Percentiles rank a stretch among this genome's conserved stretches.
Evolutionary conservation across 53 echinoderm and acorn worm species (phyloP).

Genomic region (Crossaster papposus): DNA sequence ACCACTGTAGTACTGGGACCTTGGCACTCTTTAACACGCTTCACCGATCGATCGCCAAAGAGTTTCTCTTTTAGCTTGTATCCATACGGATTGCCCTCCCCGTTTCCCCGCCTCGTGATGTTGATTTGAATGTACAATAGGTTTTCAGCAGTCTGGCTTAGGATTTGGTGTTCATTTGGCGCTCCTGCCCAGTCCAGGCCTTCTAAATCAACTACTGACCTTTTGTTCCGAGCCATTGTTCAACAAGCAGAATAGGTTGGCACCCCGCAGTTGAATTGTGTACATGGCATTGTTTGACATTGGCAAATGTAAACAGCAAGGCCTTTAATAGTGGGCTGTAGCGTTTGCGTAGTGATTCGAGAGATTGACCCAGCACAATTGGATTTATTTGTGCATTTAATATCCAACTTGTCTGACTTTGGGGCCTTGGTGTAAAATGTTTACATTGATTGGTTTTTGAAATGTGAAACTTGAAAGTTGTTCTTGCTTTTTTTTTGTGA

Average conservation of each 20-base stretch:
- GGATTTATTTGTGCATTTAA: not conserved
- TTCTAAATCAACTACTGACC: not conserved
- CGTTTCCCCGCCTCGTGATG: no score
- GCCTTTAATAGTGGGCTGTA: not conserved
- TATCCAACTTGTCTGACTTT: not conserved
- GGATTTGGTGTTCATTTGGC: not conserved
- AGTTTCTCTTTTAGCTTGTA: no score
- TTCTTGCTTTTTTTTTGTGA: not conserved
- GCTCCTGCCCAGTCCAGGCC: not conserved
- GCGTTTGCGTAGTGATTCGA: not conserved
- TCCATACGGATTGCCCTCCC: no score
- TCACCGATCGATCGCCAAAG: no score
- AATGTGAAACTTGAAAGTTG: not conserved
- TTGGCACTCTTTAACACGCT: no score
- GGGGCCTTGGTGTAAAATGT: not conserved
- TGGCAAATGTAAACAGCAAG: not conserved
- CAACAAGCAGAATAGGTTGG: not conserved
- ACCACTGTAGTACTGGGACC: no score
- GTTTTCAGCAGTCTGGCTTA: not conserved
- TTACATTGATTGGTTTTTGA: not conserved
- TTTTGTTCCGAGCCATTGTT: not conserved
- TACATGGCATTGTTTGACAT: not conserved
- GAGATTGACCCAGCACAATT: not conserved
- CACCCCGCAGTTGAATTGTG: not conserved
- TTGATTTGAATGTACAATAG: no score